These are phyloP conservation scores for Hippopotamyrus pictus DNA, from an alignment of 2,797 vertebrate genomes.

Conservation along the genomic window DNA sequence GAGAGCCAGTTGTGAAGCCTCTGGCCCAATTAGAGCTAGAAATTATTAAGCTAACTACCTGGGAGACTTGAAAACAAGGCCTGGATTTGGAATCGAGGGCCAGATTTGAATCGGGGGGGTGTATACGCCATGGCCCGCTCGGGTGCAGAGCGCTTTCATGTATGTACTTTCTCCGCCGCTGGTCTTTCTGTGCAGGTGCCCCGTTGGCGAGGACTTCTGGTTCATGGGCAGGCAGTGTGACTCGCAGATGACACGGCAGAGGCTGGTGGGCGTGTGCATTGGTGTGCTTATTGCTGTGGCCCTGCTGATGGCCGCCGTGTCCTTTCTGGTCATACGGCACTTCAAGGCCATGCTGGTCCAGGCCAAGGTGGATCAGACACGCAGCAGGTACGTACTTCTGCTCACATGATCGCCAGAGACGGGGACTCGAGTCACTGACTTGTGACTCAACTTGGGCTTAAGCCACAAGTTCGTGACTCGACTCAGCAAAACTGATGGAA, in stretches of 20 bases:
- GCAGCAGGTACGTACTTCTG: conserved; percentile 69
- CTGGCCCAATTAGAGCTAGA: no score
- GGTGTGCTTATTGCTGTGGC: conserved; percentile 60
- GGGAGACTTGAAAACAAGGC: no score
- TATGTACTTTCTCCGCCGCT: neutral
- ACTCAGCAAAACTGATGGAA: neutral
- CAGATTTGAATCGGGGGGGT: no score
- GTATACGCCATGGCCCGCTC: neutral
- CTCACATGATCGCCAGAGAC: neutral
- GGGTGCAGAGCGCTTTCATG: neutral
- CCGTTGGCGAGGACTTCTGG: conserved; percentile 74
- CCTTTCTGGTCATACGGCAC: conserved; percentile 62
- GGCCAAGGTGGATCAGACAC: conserved; percentile 78
- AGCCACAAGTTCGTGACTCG: neutral
- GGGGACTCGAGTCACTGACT: neutral
- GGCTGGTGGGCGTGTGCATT: conserved; percentile 63
- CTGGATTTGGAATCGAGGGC: no score
- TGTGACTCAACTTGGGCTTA: neutral
- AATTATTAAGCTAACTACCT: no score
- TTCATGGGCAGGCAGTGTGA: conserved; percentile 77
- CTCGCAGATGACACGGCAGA: conserved; percentile 66
- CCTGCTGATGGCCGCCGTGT: conserved; percentile 53
- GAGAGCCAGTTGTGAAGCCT: no score
- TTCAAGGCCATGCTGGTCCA: conserved; percentile 73
- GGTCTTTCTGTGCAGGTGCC: conserved; percentile 55